Evolutionary conservation across 2,113 vertebrate genomes (phyloP).

Genomic region (Trachemys scripta): DNA sequence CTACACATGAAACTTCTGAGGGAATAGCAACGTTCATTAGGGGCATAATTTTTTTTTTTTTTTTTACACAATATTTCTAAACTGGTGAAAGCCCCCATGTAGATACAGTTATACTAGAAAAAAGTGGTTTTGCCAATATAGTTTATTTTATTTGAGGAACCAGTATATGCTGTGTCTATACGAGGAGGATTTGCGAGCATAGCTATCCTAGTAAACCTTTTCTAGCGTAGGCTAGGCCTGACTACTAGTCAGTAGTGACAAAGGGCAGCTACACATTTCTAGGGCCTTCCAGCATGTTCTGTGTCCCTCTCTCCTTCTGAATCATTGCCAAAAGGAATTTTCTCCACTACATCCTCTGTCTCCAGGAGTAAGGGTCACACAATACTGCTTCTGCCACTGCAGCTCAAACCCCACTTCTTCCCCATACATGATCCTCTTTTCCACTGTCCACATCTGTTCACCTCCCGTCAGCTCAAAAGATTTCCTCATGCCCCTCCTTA

Average conservation of each 20-base stretch:
- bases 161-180: accelerated
- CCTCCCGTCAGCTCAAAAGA: background rate
- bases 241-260: background rate
- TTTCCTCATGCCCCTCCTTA: background rate
- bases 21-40: background rate
- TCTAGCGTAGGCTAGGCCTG: background rate
- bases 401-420: background rate
- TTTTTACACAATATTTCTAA: background rate
- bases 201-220: background rate
- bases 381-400: background rate
- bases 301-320: background rate
- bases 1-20: background rate
- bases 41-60: background rate
- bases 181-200: background rate
- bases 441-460: background rate
- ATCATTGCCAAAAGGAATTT: background rate
- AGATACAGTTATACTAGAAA: background rate
- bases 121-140: background rate
- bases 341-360: background rate
- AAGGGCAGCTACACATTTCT: background rate
- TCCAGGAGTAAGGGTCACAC: background rate
- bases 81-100: background rate
- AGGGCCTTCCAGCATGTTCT: background rate
- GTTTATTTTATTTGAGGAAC: background rate
- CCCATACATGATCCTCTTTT: background rate